Base-by-base conservation (phyloP, 2,113 vertebrate genomes). In the Rhegmatorhina hoffmannsi region DNA sequence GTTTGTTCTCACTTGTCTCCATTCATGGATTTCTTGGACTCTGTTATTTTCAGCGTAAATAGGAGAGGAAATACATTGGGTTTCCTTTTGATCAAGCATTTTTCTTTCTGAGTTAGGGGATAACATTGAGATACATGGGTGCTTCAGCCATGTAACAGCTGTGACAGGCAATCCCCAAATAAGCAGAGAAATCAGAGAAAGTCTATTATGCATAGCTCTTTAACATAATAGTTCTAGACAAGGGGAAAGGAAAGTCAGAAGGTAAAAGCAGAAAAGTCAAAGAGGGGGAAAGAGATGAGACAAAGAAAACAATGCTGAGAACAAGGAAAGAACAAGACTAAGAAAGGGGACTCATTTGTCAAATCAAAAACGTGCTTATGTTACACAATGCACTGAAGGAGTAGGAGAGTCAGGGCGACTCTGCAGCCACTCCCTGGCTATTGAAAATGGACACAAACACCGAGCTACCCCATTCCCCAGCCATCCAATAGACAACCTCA, bases 1-100 rank as follows among this genome's bases (percentile, higher is more conserved):
- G 95, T 92, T 96, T 95, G 94, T 84, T 96, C 93, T 96, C 88
- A 93, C 94, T 97, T 79, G 85, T 92, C 96, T 96, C 96, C 96
- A 96, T 97, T 96, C 93, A 89, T 75, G 89, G 91, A 96, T 94
- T 97, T 96, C 86, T 97, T 92, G 84, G 89, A 94, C 83, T 87
- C 58, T 47, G 56, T 96, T 94, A 90, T 94, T 96, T 97, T 93
- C 70, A 14, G 78, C 19, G 9, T 86, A 95, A 97, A 94, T 55
- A 94, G 73, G 90, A 94, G 72, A 93, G 85, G 91, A 97, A 96
- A 97, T 92, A 96, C 69, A 92, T 1, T 91, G 69, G 92, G 89
- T 86, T 95, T 89, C 94, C 93, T 94, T 95, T 69, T 79, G 63
- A 96, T 94, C 36, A 5, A 90, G 56, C 44, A 79, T 87, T 96